A percentile compares a stretch with the other conserved stretches of the same genome.
Evolutionary conservation across 2,888 invertebrate genomes (phyloP).

Genomic region (Phlogophora meticulosa): DNA sequence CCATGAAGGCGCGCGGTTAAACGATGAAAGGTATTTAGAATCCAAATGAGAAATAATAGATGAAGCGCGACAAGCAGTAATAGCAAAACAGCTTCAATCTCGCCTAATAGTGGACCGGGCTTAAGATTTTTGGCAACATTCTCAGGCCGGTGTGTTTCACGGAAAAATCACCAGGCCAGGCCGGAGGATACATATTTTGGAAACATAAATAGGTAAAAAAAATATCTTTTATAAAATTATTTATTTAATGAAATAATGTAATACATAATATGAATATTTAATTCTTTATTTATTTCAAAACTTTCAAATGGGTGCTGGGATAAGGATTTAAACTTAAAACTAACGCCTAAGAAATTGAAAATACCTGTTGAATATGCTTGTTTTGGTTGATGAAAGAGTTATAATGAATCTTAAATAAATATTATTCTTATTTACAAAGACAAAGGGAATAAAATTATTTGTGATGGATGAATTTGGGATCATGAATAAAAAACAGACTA

Average conservation of each 20-base stretch:
- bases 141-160: too few relatives aligned
- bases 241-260: constrained; percentile 61
- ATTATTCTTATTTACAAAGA: constrained; percentile 66
- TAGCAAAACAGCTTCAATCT: too few relatives aligned
- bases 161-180: too few relatives aligned
- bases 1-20: too few relatives aligned
- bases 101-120: too few relatives aligned
- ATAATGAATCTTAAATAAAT: constrained; percentile 52
- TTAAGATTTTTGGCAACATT: too few relatives aligned
- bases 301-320: constrained; percentile 34
- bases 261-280: constrained; percentile 54
- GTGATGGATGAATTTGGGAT: constrained; percentile 46
- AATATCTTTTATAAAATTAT: constrained; percentile 44
- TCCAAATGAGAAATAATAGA: too few relatives aligned
- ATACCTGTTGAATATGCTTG: constrained; percentile 19
- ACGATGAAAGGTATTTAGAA: too few relatives aligned
- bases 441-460: constrained; percentile 36
- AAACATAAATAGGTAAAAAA: neutral
- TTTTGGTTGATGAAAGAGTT: constrained; percentile 40
- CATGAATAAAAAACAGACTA: constrained; percentile 83
- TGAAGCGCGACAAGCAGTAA: too few relatives aligned
- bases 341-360: constrained; percentile 27
- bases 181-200: too few relatives aligned
- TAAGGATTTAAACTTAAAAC: constrained; percentile 28
- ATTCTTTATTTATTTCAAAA: constrained; percentile 54